These are phyloP conservation scores for Andrena bicolor DNA, from an alignment of 2,888 invertebrate genomes.

Conservation along the genomic window DNA sequence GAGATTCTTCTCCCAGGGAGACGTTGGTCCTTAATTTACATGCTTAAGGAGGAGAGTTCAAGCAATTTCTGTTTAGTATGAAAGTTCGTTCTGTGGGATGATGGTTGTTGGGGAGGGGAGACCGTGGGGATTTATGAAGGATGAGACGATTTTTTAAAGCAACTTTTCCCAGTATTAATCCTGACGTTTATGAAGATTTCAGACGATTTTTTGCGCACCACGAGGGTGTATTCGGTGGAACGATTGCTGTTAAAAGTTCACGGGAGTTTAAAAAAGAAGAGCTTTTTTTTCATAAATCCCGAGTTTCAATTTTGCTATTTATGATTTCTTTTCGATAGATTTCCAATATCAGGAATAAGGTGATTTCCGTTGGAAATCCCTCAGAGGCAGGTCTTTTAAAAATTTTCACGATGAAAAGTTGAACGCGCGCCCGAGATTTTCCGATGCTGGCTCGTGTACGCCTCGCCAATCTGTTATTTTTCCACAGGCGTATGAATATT, in stretches of 20 bases:
- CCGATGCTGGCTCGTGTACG: constrained; percentile 31
- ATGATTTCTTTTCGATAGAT: constrained; percentile 18
- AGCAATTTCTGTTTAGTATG: background rate
- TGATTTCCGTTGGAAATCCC: constrained; percentile 49
- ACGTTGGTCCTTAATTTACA: too few relatives aligned
- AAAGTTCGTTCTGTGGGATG: too few relatives aligned
- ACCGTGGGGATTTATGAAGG: too few relatives aligned
- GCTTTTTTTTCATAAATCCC: background rate
- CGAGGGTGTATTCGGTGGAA: background rate
- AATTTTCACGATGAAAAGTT: constrained; percentile 44
- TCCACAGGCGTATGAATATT: constrained; percentile 54
- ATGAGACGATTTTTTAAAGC: too few relatives aligned
- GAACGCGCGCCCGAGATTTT: constrained; percentile 45
- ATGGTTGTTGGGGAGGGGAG: too few relatives aligned
- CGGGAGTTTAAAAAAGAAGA: background rate
- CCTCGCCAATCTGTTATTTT: constrained; percentile 57
- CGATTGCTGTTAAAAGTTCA: background rate
- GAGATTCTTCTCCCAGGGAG: background rate
- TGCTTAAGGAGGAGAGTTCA: background rate
- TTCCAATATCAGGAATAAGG: constrained; percentile 43
- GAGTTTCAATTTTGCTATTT: constrained; percentile 31
- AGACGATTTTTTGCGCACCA: background rate
- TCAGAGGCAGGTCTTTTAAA: constrained; percentile 35
- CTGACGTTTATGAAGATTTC: too few relatives aligned
- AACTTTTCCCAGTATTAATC: too few relatives aligned